Evolutionary conservation across 2,888 invertebrate species (phyloP).

Genomic region (Caenorhabditis panamensis): DNA sequence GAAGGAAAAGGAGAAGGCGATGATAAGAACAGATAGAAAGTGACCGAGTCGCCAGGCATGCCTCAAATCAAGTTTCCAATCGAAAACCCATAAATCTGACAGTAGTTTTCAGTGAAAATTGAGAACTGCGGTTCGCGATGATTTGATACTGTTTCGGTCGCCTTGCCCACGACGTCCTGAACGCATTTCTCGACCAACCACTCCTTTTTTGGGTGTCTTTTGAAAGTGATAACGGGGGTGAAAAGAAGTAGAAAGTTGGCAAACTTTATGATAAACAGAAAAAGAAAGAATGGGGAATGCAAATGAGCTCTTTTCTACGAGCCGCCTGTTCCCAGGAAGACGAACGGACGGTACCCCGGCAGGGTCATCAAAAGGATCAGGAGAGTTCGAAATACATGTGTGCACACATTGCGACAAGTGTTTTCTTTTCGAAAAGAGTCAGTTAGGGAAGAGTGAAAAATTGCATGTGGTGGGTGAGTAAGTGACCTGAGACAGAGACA

Average conservation of each 20-base stretch:
- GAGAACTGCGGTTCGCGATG: conserved; percentile 1
- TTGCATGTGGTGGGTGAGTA: too few species aligned
- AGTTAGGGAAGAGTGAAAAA: conserved; percentile 16
- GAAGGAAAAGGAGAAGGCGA: background rate
- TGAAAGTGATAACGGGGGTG: too few species aligned
- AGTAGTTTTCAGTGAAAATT: background rate
- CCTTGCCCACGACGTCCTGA: too few species aligned
- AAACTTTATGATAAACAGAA: background rate
- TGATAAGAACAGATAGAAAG: background rate
- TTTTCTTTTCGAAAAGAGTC: background rate
- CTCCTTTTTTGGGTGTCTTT: conserved; percentile 20
- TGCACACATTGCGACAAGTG: conserved; percentile 55
- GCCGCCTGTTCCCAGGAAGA: background rate
- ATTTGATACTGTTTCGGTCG: conserved; percentile 23
- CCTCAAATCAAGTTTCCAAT: conserved; percentile 15
- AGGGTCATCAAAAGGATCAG: background rate
- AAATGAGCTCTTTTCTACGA: conserved; percentile 7
- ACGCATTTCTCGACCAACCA: too few species aligned
- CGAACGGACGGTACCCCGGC: background rate
- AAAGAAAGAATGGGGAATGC: conserved; percentile 16
- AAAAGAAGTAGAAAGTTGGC: background rate
- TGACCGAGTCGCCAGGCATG: background rate
- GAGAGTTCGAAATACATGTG: conserved; percentile 33
- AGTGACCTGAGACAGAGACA: too few species aligned
- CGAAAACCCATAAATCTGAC: conserved; percentile 30